Percentiles rank a stretch among this genome's conserved stretches.
Conservation (phyloP, 2,888 invertebrate genomes). For the Frankliniella fusca region DNA sequence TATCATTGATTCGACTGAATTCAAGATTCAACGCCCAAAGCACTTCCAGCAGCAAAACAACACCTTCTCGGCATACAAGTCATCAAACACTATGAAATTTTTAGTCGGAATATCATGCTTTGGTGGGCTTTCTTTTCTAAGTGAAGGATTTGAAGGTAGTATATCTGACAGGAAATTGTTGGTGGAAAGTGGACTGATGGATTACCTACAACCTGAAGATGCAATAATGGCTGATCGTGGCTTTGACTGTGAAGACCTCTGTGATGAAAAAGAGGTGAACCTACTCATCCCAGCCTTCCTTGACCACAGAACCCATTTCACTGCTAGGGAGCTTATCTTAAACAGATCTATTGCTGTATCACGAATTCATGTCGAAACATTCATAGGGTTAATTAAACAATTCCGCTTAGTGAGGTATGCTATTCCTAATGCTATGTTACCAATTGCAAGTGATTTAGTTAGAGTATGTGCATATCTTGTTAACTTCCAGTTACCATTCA, state of each 20-base stretch:
- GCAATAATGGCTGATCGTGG: neutral
- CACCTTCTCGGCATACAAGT: neutral
- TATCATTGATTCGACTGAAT: neutral
- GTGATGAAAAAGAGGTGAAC: neutral
- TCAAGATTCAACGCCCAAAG: neutral
- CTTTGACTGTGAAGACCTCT: neutral
- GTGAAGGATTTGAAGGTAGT: neutral
- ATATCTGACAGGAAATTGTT: neutral
- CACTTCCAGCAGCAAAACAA: neutral
- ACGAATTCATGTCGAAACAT: neutral
- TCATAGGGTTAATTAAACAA: neutral
- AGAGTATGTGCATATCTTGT: neutral
- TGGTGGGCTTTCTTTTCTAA: neutral
- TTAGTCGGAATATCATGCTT: neutral
- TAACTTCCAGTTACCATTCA: neutral
- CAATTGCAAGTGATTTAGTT: neutral
- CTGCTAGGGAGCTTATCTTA: neutral
- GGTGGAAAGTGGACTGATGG: neutral
- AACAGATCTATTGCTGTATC: neutral
- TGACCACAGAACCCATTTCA: neutral
- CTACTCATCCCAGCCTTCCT: neutral
- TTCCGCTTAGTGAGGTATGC: neutral
- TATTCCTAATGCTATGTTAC: neutral
- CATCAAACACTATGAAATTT: neutral
- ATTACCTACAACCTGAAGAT: neutral